Percentiles rank a stretch among this genome's conserved stretches.
Evolutionary conservation across 2,888 invertebrate species (phyloP).

Genomic region (Folsomia manolachei): DNA sequence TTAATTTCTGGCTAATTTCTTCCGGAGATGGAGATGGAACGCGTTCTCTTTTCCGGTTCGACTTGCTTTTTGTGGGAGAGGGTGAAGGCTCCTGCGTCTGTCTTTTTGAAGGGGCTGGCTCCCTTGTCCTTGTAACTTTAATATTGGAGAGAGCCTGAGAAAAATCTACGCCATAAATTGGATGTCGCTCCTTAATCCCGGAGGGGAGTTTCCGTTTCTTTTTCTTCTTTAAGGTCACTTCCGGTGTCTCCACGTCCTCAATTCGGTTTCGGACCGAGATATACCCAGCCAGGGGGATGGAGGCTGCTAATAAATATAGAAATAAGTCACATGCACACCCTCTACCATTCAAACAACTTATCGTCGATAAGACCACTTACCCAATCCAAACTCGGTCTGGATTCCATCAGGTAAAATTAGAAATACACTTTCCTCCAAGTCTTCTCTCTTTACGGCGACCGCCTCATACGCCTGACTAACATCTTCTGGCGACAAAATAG

Average conservation of each 20-base stretch:
- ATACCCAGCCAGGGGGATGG: constrained; percentile 28
- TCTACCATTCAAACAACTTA: too few species aligned
- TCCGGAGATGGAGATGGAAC: constrained; percentile 2
- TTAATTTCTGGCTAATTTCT: constrained; percentile 13
- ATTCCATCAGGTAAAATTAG: constrained; percentile 30
- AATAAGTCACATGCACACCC: too few species aligned
- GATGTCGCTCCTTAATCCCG: constrained; percentile 38
- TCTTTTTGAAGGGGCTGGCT: not conserved
- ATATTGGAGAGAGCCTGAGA: not conserved
- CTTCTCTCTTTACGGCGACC: constrained; percentile 4
- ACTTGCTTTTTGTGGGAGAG: constrained; percentile 1
- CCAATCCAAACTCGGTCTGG: constrained; percentile 25
- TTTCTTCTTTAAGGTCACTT: constrained; percentile 8
- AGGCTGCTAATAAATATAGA: too few species aligned
- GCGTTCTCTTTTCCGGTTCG: constrained; percentile 25
- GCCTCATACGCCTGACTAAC: constrained; percentile 4
- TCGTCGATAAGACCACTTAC: constrained; percentile 19
- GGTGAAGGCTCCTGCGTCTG: not conserved
- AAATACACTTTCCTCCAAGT: constrained; percentile 20
- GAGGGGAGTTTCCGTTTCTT: constrained; percentile 23
- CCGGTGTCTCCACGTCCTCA: constrained; percentile 18
- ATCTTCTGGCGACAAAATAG: too few species aligned
- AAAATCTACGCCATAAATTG: constrained; percentile 35
- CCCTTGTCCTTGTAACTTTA: not conserved
- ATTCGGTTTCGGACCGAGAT: constrained; percentile 29